phyloP scores from a whole-genome alignment of 1,140 invertebrate genomes.

The Drosophila ficusphila region DNA sequence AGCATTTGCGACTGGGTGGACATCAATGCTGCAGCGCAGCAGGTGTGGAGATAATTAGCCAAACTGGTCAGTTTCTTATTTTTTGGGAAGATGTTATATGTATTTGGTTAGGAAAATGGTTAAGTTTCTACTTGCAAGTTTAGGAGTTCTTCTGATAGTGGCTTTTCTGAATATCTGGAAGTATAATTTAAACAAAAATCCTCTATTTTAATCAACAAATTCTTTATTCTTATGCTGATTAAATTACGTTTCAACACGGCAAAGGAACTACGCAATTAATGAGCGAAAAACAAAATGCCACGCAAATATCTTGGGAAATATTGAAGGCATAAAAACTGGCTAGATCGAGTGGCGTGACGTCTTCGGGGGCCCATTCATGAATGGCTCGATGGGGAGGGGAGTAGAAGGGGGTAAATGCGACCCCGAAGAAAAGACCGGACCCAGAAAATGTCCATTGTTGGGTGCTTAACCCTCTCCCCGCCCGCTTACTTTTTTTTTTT shows the following conservation, averaged over 20 bases:
- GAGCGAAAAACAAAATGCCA: constrained; percentile 1
- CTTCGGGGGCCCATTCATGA: constrained; percentile 34
- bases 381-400: constrained; percentile 3
- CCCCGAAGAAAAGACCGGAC: constrained; percentile 18
- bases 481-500: constrained; percentile 5
- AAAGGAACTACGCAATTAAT: constrained; percentile 27
- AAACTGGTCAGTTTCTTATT: neutral
- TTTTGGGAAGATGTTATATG: neutral
- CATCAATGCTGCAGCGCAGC: constrained; percentile 2
- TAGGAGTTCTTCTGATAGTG: too few species aligned
- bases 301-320: constrained; percentile 20
- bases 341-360: constrained; percentile 32
- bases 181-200: too few species aligned
- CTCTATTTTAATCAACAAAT: neutral
- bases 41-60: constrained; percentile 34
- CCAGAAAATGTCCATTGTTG: constrained; percentile 42
- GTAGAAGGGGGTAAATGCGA: neutral
- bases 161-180: too few species aligned
- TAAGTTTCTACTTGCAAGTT: too few species aligned
- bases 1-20: constrained; percentile 26
- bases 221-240: neutral
- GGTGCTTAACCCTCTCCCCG: constrained; percentile 16
- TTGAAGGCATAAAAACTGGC: constrained; percentile 19
- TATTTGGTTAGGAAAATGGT: neutral
- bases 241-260: neutral